Evolutionary conservation across 2,888 invertebrate genomes (phyloP), one percentile per base, ranked within the genome.

Genomic region (Ormyrus pomaceus): DNA sequence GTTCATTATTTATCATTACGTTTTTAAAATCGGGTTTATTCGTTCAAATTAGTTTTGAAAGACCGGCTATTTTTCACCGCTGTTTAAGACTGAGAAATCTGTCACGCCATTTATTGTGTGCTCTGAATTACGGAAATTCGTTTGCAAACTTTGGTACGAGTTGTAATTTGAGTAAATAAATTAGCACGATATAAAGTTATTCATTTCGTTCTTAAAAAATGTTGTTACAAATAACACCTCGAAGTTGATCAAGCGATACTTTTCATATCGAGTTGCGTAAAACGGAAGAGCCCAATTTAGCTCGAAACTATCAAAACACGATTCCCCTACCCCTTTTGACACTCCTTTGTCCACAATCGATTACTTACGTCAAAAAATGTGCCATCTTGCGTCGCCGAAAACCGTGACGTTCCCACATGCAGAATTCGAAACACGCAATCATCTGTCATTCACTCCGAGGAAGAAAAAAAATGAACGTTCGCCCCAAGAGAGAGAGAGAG

Each of bases 391-490:
- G 50, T 34, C 59, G 5, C 50, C 11, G 19, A 48, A 72, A 79
- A 74, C 45, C 80, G 71, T 80, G 76, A 76, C 75, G 45, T 65
- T 86, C 86, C 87, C 87, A 86, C 85, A 86, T 84, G 84, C 82
- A 83, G 83, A 87, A 87, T 87, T 86, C 86, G 85, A 86, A 85
- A 87, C 84, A 84, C 77, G 82, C 83, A 80, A 85, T 87, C 87
- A 88, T 88, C 87, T 85, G 85, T 89, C 88, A 89, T 86, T 85
- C 85, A 84, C 85, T 87, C 86, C 87, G 86, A 74, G 88, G 34
- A 4, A 34, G 10, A 45, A 13, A 45, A 66, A 59, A 48, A 65
- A 34, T 34, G 11, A 48, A 34, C 34, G 34, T 4, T 34, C 34
- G 34, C 34, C 34, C 34, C 34, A 45, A 53, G 19, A 62, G 62